Evolutionary conservation across 2,888 invertebrate species (phyloP).

Genomic region (Cyclophora albipunctata): DNA sequence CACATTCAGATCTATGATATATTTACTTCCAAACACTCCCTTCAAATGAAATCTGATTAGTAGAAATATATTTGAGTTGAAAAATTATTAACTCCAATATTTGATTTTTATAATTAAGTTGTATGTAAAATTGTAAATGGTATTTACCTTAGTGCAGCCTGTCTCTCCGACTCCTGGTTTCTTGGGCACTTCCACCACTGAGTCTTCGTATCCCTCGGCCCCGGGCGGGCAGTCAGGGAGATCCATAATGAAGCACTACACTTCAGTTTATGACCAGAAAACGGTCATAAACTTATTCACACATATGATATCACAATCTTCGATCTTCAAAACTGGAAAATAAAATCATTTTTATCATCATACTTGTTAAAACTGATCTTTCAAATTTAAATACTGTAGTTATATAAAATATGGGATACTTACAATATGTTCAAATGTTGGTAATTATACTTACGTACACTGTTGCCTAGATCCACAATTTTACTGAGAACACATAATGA

Average conservation of each 20-base stretch:
- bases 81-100: no score
- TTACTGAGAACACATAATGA: no score
- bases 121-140: slow-evolving; percentile 13
- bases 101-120: no score
- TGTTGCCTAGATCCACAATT: background rate
- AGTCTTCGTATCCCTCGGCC: slow-evolving; percentile 65
- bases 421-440: background rate
- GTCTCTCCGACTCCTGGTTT: slow-evolving; percentile 34
- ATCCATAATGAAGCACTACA: slow-evolving; percentile 69
- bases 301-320: slow-evolving; percentile 32
- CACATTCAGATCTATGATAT: no score
- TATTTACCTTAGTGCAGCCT: slow-evolving; percentile 68
- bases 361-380: slow-evolving; percentile 4
- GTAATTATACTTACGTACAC: background rate
- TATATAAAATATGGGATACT: background rate
- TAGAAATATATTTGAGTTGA: no score
- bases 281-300: slow-evolving; percentile 48
- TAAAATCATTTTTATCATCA: slow-evolving; percentile 34
- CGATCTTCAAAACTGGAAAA: slow-evolving; percentile 38
- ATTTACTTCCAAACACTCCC: no score
- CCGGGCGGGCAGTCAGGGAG: slow-evolving; percentile 69
- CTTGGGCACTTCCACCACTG: slow-evolving; percentile 54
- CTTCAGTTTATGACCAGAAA: slow-evolving; percentile 60
- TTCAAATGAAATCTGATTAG: no score
- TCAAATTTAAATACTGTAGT: no score